Evolutionary conservation across 1,140 invertebrate genomes (phyloP), one percentile per base, ranked within the genome.

Genomic region (Philaenus spumarius): DNA sequence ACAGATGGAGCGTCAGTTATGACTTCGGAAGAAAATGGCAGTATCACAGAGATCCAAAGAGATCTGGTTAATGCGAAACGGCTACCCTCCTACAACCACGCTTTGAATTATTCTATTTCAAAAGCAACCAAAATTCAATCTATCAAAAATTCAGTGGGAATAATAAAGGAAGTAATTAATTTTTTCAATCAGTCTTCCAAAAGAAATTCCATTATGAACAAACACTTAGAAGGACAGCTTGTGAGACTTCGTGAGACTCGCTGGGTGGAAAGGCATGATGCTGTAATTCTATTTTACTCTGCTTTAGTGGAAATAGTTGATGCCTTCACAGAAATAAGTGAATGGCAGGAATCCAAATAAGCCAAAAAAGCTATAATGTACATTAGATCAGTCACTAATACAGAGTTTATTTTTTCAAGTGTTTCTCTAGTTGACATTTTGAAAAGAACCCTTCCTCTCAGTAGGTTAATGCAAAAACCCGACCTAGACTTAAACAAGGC

Each of bases 131-230:
- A n/a, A n/a, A n/a, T n/a, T n/a, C n/a, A n/a, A n/a, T n/a, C n/a
- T n/a, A n/a, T n/a, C n/a, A n/a, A 64, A 58, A 14, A 60, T 58
- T 35, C 62, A 23, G 48, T 64, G 12, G 63, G 24, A n/a, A 59
- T 48, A 19, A 66, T 69, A 53, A 67, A 60, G 53, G 61, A 62
- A 51, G 56, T 63, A n/a, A 60, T 66, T 39, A 23, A 55, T 12
- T 70, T 70, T 64, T 65, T n/a, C n/a, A n/a, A n/a, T 64, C 19
- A 63, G 54, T 69, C 66, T 6, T 59, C 61, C 12, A 67, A 69
- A 34, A 52, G 58, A 37, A 58, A 17, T 19, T 39, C n/a, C n/a
- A 30, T 35, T 34, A 6, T 39, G 11, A 11, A 53, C 15, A 39
- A 15, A 11, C 12, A n/a, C n/a, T n/a, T n/a, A n/a, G n/a, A n/a